Percentiles rank a stretch among this genome's conserved stretches.
These are phyloP conservation scores for Cariama cristata DNA, from an alignment of 2,113 vertebrate species.

Conservation along the genomic window DNA sequence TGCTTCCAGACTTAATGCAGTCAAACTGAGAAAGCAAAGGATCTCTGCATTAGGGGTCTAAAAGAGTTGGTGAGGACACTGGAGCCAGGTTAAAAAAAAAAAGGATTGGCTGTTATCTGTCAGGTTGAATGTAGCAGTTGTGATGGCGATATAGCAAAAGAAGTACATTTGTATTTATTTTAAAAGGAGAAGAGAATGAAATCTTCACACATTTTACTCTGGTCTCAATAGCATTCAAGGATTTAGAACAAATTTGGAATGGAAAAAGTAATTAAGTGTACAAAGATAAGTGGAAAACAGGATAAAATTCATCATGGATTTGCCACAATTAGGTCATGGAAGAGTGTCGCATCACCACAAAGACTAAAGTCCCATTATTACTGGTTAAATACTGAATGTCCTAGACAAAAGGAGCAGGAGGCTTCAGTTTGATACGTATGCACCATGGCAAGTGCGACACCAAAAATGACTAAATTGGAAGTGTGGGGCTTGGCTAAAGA, in stretches of 20 bases:
- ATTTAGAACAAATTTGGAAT: slow-evolving; percentile 3
- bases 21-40: not conserved
- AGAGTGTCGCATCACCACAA: not conserved
- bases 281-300: slow-evolving; percentile 33
- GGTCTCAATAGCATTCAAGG: not conserved
- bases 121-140: not conserved
- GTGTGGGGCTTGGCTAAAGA: not conserved
- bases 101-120: not conserved
- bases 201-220: not conserved
- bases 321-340: slow-evolving; percentile 26
- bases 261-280: slow-evolving; percentile 1
- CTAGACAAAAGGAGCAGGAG: not conserved
- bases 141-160: not conserved
- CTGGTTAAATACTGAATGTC: not conserved
- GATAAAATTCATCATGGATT: slow-evolving; percentile 30
- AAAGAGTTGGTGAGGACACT: not conserved
- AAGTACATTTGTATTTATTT: not conserved
- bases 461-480: not conserved
- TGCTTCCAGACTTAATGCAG: not conserved
- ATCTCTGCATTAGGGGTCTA: not conserved
- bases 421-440: not conserved
- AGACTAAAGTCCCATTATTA: not conserved
- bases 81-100: not conserved
- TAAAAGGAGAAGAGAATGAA: not conserved
- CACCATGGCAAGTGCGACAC: fast-evolving